Conservation (phyloP, 2,797 vertebrate species). For the Paguma larvata region DNA sequence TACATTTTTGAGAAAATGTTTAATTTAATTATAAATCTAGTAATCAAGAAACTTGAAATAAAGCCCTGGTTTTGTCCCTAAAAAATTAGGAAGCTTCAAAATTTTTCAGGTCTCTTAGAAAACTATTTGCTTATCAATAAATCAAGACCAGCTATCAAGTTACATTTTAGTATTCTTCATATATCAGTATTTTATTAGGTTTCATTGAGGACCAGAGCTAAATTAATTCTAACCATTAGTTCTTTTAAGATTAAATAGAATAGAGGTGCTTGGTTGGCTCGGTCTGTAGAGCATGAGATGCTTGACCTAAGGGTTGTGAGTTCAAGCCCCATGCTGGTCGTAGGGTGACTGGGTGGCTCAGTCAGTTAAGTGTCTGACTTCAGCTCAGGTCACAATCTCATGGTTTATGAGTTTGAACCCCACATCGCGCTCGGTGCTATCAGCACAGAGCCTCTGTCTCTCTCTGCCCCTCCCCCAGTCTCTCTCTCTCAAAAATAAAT, state of each 20-base stretch:
- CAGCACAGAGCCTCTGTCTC: too few species aligned
- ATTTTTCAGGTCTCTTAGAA: background rate
- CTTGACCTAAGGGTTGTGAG: background rate
- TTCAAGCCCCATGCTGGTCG: background rate
- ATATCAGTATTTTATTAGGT: background rate
- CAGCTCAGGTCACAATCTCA: too few species aligned
- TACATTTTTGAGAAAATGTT: background rate
- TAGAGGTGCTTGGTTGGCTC: background rate
- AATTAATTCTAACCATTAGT: background rate
- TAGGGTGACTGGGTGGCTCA: background rate
- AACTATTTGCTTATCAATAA: background rate
- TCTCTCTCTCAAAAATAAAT: too few species aligned
- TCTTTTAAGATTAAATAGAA: constrained; percentile 32
- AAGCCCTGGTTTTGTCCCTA: background rate
- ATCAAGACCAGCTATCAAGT: background rate
- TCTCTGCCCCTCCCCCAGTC: too few species aligned
- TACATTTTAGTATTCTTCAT: constrained; percentile 28
- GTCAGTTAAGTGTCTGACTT: too few species aligned
- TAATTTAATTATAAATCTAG: background rate
- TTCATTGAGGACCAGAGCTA: background rate
- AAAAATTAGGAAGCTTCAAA: constrained; percentile 10
- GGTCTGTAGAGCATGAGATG: background rate
- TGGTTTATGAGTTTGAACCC: too few species aligned
- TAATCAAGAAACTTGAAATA: background rate
- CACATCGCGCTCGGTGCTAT: too few species aligned